These are phyloP conservation scores for Plebejus anna DNA, from an alignment of 2,888 invertebrate genomes.

Conservation along the genomic window DNA sequence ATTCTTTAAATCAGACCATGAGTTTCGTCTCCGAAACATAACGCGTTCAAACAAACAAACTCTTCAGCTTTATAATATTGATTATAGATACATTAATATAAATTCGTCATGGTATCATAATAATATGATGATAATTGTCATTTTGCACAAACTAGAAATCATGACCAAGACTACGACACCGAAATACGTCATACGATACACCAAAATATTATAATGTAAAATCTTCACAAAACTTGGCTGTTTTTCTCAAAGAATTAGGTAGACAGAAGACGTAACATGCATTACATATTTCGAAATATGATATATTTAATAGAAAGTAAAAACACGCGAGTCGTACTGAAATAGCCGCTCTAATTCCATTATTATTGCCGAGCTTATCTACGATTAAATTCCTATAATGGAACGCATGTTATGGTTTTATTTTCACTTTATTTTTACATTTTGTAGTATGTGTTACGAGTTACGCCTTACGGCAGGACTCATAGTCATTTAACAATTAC, in stretches of 20 bases:
- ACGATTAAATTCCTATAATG: constrained; percentile 5
- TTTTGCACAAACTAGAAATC: no score
- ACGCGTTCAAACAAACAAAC: no score
- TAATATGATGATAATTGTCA: no score
- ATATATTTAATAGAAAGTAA: constrained; percentile 7
- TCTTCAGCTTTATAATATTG: no score
- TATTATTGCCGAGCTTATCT: constrained; percentile 8
- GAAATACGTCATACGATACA: no score
- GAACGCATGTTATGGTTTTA: background rate
- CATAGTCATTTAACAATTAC: background rate
- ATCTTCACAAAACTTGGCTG: background rate
- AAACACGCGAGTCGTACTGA: background rate
- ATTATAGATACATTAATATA: no score
- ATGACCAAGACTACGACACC: no score
- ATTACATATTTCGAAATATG: constrained; percentile 3
- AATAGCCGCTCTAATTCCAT: background rate
- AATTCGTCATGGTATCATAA: no score
- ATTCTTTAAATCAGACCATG: no score
- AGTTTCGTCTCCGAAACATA: no score
- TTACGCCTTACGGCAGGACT: background rate
- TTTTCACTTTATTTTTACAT: constrained; percentile 15
- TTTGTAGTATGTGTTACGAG: background rate
- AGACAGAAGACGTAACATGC: background rate
- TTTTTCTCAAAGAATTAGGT: background rate
- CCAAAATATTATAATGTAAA: no score